These are phyloP conservation scores for Platycercus adscitus DNA, from an alignment of 2,113 vertebrate species.

Conservation along the genomic window DNA sequence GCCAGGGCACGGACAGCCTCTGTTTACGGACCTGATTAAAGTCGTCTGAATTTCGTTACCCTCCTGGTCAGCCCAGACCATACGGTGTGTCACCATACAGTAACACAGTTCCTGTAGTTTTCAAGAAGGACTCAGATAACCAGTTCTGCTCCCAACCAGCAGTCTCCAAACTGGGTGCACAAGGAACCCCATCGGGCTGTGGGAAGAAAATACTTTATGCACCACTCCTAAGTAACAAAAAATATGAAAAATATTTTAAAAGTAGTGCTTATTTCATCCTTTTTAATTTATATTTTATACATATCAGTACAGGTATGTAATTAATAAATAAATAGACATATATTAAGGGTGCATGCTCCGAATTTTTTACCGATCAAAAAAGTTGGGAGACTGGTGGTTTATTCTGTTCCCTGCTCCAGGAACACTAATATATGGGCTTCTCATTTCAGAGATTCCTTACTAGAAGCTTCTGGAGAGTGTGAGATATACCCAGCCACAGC, in stretches of 20 bases:
- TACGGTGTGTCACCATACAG: background rate
- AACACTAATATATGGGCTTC: background rate
- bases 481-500: rapidly evolving
- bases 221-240: background rate
- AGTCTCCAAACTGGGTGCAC: background rate
- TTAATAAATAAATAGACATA: rapidly evolving
- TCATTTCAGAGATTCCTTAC: background rate
- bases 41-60: background rate
- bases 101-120: background rate
- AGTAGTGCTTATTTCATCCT: background rate
- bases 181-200: rapidly evolving
- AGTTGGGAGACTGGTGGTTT: background rate
- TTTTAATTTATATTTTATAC: background rate
- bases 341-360: rapidly evolving
- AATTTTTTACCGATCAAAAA: background rate
- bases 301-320: background rate
- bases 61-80: background rate
- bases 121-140: background rate
- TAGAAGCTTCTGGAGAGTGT: background rate
- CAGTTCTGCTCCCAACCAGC: background rate
- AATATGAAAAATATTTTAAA: background rate
- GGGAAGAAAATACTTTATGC: background rate
- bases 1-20: rapidly evolving
- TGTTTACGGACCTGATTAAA: background rate
- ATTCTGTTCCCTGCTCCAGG: background rate